phyloP scores from a whole-genome alignment of 2,888 invertebrate species.

The Trichopoda pennipes region DNA sequence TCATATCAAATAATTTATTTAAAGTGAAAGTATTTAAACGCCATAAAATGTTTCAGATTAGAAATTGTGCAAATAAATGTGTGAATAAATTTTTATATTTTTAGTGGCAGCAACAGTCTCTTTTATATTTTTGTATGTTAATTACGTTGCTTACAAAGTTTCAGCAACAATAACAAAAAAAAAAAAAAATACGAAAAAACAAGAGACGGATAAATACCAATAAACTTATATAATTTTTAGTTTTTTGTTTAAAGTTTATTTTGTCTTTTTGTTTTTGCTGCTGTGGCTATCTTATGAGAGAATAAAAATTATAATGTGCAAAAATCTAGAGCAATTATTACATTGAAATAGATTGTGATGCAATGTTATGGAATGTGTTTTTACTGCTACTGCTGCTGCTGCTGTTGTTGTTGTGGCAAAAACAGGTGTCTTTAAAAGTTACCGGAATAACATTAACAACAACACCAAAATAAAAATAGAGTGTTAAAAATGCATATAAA shows the following conservation, averaged over 20 bases:
- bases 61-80: conserved; percentile 14
- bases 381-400: no score
- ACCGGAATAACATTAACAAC: conserved; percentile 45
- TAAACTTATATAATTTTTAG: not conserved
- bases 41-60: conserved; percentile 17
- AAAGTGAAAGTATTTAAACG: conserved; percentile 61
- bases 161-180: not conserved
- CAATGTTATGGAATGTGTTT: conserved; percentile 54
- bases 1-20: conserved; percentile 35
- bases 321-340: conserved; percentile 64
- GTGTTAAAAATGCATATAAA: not conserved
- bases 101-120: not conserved
- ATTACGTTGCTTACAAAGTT: conserved; percentile 32
- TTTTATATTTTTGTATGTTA: conserved; percentile 45
- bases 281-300: not conserved
- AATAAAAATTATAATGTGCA: conserved; percentile 49
- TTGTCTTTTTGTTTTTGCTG: not conserved
- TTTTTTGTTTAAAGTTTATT: no score
- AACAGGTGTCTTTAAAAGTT: conserved; percentile 47
- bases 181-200: not conserved
- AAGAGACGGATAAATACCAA: not conserved
- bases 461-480: not conserved
- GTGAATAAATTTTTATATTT: conserved; percentile 24
- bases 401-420: not conserved
- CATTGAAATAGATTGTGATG: conserved; percentile 51